These are phyloP conservation scores for Melitaea cinxia DNA, from an alignment of 1,140 invertebrate species.

Conservation along the genomic window DNA sequence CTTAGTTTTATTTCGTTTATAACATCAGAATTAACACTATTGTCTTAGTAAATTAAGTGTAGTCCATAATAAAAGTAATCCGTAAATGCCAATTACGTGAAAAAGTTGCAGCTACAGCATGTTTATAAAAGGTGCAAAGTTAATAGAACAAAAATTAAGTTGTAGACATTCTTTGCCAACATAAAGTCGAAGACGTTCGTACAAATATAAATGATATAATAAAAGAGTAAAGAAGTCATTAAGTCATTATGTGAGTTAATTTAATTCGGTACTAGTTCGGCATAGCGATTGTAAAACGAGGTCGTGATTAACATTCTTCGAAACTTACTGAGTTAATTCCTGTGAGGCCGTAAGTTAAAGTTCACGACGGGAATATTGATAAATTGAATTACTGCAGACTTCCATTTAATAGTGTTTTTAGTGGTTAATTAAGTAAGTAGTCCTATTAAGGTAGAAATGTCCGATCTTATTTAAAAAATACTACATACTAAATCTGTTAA, in stretches of 20 bases:
- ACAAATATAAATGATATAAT: conserved; percentile 20
- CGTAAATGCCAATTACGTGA: too few species aligned
- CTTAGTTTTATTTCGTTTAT: too few species aligned
- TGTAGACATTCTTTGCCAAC: neutral
- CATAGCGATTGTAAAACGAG: conserved; percentile 52
- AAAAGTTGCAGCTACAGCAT: too few species aligned
- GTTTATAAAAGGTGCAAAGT: neutral
- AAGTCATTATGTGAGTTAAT: conserved; percentile 28
- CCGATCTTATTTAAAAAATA: neutral
- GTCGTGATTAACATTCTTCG: conserved; percentile 59
- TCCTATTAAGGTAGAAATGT: conserved; percentile 15
- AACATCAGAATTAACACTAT: too few species aligned
- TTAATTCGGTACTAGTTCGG: conserved; percentile 47
- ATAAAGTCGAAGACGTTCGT: too few species aligned
- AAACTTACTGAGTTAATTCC: conserved; percentile 48
- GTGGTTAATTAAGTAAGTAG: conserved; percentile 19
- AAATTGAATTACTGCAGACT: conserved; percentile 45
- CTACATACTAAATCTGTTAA: neutral
- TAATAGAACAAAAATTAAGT: too few species aligned
- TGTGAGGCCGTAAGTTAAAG: conserved; percentile 37
- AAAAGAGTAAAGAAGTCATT: conserved; percentile 29
- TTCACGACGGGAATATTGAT: conserved; percentile 52
- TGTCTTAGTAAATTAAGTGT: too few species aligned
- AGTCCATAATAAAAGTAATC: too few species aligned
- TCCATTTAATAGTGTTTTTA: conserved; percentile 34